A percentile compares a stretch with the other conserved stretches of the same genome.
Conservation (phyloP, 2,797 vertebrate species). For the Cyclopterus lumpus region DNA sequence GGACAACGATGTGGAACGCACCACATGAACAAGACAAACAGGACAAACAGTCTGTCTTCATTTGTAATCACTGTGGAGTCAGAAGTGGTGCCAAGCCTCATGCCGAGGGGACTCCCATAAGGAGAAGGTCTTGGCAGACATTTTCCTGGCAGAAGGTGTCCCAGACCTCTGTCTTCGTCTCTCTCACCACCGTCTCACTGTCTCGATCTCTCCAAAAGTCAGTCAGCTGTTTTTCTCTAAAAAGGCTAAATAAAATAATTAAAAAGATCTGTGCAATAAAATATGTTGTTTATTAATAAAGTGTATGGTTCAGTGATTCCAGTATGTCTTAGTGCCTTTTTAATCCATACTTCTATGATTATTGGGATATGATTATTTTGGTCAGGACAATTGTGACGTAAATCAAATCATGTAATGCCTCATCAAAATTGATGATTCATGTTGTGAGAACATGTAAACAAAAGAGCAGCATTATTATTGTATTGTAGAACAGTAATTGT, state of each 20-base stretch:
- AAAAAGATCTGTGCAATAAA: neutral
- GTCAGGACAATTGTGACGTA: neutral
- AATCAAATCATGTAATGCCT: neutral
- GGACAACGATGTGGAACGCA: conserved; percentile 39
- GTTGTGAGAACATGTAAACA: neutral
- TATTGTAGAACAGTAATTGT: neutral
- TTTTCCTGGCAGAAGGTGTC: conserved; percentile 67
- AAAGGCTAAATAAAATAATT: too few relatives aligned
- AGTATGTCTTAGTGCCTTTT: neutral
- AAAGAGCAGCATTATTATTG: neutral
- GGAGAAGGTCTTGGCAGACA: conserved; percentile 72
- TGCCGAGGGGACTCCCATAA: conserved; percentile 61
- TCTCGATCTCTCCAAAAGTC: conserved; percentile 11
- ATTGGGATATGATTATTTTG: neutral
- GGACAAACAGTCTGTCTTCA: conserved; percentile 70
- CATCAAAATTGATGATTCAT: neutral
- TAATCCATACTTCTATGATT: neutral
- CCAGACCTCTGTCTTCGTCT: conserved; percentile 61
- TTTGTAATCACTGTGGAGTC: conserved; percentile 69
- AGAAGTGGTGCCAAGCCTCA: conserved; percentile 62
- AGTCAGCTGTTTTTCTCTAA: neutral
- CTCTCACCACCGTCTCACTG: conserved; percentile 9
- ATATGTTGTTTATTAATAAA: neutral
- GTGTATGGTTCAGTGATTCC: neutral
- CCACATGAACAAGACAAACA: conserved; percentile 42